These are phyloP conservation scores for Lemur catta DNA, from an alignment of 2,797 vertebrate species.

Conservation along the genomic window DNA sequence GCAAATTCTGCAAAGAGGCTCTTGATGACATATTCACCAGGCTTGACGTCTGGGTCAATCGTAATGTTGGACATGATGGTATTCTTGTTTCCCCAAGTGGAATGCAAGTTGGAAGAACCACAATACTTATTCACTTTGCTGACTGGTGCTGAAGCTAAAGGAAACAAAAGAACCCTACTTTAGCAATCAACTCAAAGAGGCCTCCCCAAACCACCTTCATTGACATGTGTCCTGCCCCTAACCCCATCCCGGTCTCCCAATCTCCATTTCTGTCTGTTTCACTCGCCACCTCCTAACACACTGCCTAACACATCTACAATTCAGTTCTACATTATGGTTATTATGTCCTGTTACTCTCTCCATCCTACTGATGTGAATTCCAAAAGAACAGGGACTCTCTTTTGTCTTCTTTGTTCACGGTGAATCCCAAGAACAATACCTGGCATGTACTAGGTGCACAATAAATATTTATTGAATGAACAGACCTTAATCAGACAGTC, in stretches of 20 bases:
- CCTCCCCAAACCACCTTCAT: neutral
- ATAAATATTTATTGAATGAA: neutral
- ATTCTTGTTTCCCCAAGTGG: conserved; percentile 92
- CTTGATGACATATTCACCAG: conserved; percentile 99
- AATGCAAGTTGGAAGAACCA: conserved; percentile 87
- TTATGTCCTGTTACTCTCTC: neutral
- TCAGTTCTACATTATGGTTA: neutral
- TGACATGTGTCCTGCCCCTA: neutral
- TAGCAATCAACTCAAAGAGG: neutral
- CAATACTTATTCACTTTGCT: conserved; percentile 92
- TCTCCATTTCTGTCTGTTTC: neutral
- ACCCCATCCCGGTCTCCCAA: neutral
- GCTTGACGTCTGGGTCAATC: conserved; percentile 99
- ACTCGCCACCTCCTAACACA: neutral
- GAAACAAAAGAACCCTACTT: conserved; percentile 24
- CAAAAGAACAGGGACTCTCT: neutral
- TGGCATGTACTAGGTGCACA: neutral
- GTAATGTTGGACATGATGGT: conserved; percentile 98
- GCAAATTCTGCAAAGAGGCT: conserved; percentile 99
- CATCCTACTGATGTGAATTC: neutral
- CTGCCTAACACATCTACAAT: neutral
- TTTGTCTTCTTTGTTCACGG: neutral
- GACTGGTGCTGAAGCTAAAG: conserved; percentile 92
- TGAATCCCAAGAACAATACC: neutral
- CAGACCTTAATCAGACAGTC: neutral